Percentiles rank a stretch among this genome's conserved stretches.
phyloP scores from a whole-genome alignment of 2,113 vertebrate species.

The Barnardius zonarius region DNA sequence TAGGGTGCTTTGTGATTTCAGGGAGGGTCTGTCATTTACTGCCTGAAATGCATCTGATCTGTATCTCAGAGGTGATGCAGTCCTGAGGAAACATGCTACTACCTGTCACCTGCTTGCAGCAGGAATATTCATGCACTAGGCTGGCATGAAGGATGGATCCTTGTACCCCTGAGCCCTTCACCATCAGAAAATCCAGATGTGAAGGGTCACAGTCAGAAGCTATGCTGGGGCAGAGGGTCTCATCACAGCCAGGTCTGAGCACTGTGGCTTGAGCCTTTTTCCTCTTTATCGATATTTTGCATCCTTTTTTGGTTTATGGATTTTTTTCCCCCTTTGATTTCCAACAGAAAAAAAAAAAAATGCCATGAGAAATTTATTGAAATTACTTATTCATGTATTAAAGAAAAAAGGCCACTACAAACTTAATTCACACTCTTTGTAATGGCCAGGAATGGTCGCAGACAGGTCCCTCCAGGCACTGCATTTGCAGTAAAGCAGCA shows the following conservation, averaged over 20 bases:
- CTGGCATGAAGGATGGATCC: not conserved
- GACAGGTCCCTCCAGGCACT: not conserved
- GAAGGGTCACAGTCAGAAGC: not conserved
- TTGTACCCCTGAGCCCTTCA: not conserved
- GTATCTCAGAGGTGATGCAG: not conserved
- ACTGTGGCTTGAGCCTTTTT: not conserved
- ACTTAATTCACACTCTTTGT: not conserved
- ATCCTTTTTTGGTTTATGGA: not conserved
- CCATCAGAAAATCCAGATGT: not conserved
- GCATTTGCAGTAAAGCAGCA: not conserved
- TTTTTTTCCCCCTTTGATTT: not conserved
- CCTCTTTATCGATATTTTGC: not conserved
- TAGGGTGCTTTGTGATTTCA: not conserved
- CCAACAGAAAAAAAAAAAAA: not conserved
- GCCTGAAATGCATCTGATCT: not conserved
- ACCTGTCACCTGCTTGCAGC: not conserved
- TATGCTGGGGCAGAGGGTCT: not conserved
- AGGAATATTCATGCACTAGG: not conserved
- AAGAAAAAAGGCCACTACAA: not conserved
- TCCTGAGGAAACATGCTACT: not conserved
- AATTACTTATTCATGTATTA: accelerated
- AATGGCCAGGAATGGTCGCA: not conserved
- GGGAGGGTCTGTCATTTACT: not conserved
- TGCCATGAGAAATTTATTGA: not conserved
- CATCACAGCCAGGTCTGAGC: not conserved